Evolutionary conservation across 2,888 invertebrate species (phyloP).

Genomic region (Clepsis dumicolana): DNA sequence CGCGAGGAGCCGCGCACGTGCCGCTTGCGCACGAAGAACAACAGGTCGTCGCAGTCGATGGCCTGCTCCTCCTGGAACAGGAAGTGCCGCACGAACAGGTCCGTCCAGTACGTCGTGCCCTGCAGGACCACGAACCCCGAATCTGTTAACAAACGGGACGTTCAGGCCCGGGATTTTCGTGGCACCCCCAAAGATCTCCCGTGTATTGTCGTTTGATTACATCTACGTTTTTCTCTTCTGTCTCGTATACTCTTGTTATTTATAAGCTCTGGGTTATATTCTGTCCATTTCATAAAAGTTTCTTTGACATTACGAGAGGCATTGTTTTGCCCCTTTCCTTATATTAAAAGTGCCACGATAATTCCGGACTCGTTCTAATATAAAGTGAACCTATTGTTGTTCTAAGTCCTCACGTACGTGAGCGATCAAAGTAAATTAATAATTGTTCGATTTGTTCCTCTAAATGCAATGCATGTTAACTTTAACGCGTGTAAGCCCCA

Average conservation of each 20-base stretch:
- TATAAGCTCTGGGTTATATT: background rate
- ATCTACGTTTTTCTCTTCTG: background rate
- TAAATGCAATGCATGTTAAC: background rate
- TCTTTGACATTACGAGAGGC: background rate
- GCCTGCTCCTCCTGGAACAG: conserved; percentile 95
- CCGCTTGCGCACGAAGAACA: conserved; percentile 98
- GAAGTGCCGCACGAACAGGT: conserved; percentile 97
- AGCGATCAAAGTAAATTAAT: background rate
- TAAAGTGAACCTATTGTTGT: background rate
- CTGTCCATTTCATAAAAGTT: background rate
- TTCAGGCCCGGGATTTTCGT: background rate
- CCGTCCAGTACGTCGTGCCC: conserved; percentile 98
- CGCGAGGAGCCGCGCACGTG: conserved; percentile 95
- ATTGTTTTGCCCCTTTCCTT: background rate
- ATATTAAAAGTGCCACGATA: background rate
- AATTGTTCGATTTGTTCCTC: background rate
- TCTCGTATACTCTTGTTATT: background rate
- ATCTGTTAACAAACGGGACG: conserved; percentile 84
- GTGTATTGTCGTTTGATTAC: background rate
- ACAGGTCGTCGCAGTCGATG: conserved; percentile 96
- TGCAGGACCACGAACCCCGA: conserved; percentile 96
- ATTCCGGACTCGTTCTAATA: background rate
- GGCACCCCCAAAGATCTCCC: background rate
- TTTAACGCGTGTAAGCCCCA: background rate
- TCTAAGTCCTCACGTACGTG: background rate